Base-by-base conservation (phyloP, 2,888 invertebrate species). In the Nudaria mundana region DNA sequence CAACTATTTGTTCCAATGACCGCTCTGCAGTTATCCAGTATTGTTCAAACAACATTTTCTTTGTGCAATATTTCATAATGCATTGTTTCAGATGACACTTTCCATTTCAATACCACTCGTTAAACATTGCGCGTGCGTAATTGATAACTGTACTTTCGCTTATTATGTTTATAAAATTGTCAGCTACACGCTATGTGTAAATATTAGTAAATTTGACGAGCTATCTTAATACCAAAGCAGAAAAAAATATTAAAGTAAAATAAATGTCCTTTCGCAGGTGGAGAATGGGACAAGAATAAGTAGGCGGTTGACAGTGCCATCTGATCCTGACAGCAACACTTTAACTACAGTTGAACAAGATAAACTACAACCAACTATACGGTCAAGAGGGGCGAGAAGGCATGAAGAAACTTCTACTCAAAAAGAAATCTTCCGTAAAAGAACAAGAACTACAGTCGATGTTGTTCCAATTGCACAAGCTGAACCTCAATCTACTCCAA, bases 241-340 rank as follows among this genome's bases (percentile, higher is more conserved):
- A 7, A 22, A 20, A n/a, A n/a, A n/a, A n/a, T n/a, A n/a, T n/a
- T n/a, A n/a, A n/a, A n/a, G n/a, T n/a, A n/a, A n/a, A n/a, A n/a
- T n/a, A n/a, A 6, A 13, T 42, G 41, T 25, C 25, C 5, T 7
- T 43, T 56, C 81, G 3, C 82, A 88, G 88, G 80, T 63, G 45
- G 81, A 85, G 60, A 73, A 76, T 48, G 65, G 59, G 10, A 51
- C 69, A 30, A 71, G 84, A 48, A 64, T 60, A 37, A 71, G 80
- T 48, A 76, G 83, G 63, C 73, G 84, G 59, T 62, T 74, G 40
- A 56, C 70, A 60, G 52, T 57, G 39, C 63, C 66, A 48, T 50
- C 69, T 48, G 62, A 62, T 44, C 47, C 66, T 20, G 79, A 79
- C 16, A 55, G 43, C 29, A 71, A 62, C 40, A 65, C 45, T 45